Base-by-base conservation (phyloP, 2,113 vertebrate genomes). In the Anas platyrhynchos region DNA sequence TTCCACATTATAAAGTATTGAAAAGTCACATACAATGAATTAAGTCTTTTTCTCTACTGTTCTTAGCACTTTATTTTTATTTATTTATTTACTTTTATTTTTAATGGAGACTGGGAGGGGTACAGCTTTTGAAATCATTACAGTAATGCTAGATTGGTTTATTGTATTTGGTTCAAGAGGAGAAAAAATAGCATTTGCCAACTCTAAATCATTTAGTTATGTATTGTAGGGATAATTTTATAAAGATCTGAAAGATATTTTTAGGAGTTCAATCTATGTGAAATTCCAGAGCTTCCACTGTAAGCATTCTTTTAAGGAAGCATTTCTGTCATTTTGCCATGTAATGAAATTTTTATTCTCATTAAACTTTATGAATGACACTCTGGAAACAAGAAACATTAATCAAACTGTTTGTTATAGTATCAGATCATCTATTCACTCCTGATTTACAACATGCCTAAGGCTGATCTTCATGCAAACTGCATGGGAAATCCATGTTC, bases 401-500 rank as follows among this genome's bases (percentile, higher is more conserved):
- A 66, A 73, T 86, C 36, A 90, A 63, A 80, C 48, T 85, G 9
- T 94, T 86, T 65, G 46, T 58, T 68, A 59, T 38, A 58, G 25
- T 52, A 90, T 50, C 56, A 92, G 14, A 59, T 43, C 16, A 58
- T 86, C 58, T 94, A 41, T 50, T 93, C 66, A 84, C 22, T 91
- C 77, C 91, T 78, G 65, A 48, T 96, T 91, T 91, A 36, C 61
- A 92, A 46, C 34, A 41, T 66, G 69, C 88, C 77, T 90, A 78
- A 93, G 76, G 83, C 65, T 96, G 56, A 76, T 65, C 31, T 82
- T 76, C 82, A 32, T 83, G 56, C 27, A 74, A 71, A 31, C 12
- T 74, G 34, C 32, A 48, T 84, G 67, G 32, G n/a, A 90, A 95
- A 68, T 68, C 16, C 13, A 13, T 36, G 8, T 75, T 93, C 56